phyloP scores from a whole-genome alignment of 2,888 invertebrate genomes.

The Philereme transversata region DNA sequence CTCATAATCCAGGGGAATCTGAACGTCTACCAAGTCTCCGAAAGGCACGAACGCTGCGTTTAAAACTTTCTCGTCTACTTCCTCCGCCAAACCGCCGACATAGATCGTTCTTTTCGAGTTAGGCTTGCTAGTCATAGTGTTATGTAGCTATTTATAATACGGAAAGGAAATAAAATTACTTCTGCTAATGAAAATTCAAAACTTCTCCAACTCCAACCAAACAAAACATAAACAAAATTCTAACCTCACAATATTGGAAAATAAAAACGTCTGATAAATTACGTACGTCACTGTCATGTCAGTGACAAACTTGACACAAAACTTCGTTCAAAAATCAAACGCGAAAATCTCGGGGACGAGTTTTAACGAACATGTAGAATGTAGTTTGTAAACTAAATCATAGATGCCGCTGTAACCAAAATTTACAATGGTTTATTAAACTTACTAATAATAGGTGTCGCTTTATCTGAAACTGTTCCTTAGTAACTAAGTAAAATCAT shows the following conservation, averaged over 20 bases:
- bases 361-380: too few species aligned
- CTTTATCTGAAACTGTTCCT: too few species aligned
- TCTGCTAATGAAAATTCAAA: background rate
- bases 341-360: too few species aligned
- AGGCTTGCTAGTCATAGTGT: conserved; percentile 76
- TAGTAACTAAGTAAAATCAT: background rate
- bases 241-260: background rate
- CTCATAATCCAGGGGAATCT: conserved; percentile 99
- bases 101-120: conserved; percentile 93
- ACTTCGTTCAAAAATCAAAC: too few species aligned
- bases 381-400: too few species aligned
- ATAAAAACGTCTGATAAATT: too few species aligned
- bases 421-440: too few species aligned
- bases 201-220: background rate
- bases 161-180: background rate
- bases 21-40: conserved; percentile 98
- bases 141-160: background rate
- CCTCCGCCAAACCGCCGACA: conserved; percentile 95
- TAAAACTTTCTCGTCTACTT: conserved; percentile 97
- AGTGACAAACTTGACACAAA: too few species aligned
- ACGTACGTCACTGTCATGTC: too few species aligned
- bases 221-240: conserved; percentile 13
- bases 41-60: conserved; percentile 99
- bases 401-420: too few species aligned
- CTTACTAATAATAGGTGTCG: too few species aligned